Base-by-base conservation (phyloP, 2,113 vertebrate species). In the Pomatostomus ruficeps region DNA sequence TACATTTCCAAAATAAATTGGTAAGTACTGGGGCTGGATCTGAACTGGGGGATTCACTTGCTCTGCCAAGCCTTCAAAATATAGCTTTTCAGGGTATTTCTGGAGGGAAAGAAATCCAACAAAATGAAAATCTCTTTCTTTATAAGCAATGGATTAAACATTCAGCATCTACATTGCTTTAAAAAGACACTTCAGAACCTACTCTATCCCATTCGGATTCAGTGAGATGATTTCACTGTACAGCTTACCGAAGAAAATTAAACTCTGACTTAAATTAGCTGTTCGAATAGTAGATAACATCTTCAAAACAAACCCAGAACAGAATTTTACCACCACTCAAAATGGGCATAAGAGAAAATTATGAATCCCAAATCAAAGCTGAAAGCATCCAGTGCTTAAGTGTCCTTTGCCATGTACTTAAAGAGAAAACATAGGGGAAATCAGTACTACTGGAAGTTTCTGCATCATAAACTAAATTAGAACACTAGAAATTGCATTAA, bases 81-180 rank as follows among this genome's bases (percentile, higher is more conserved):
- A 99, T 66, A 99, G 96, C 96, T 99, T 99, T 98, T 99, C 99
- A 25, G 99, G 99, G 57, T 99, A 99, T 98, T 99, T 99, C 99
- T 99, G 96, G 67, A 91, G n/a, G 11, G 31, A 88, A 91, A 93
- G 13, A 93, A 93, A 91, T 48, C 2, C 43, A 84, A 31, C 10
- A 74, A 94, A 92, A 73, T 65, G 7, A 70, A 88, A 51, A 51
- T 79, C 12, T 94, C 35, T 61, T 73, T 74, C 31, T 48, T 80
- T 71, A 13, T 23, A 63, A 90, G 33, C 26, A 85, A 17, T 7
- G 9, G 23, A 43, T 45, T 72, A 81, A 93, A 52, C 33, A 78
- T 42, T 79, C 26, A 86, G 25, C 33, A 89, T 24, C 10, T 42
- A 71, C 31, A 72, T 5, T 62, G 20, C 36, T 95, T 73, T 71